Evolutionary conservation across 1,140 invertebrate genomes (phyloP).

Genomic region (Diorhabda sublineata): DNA sequence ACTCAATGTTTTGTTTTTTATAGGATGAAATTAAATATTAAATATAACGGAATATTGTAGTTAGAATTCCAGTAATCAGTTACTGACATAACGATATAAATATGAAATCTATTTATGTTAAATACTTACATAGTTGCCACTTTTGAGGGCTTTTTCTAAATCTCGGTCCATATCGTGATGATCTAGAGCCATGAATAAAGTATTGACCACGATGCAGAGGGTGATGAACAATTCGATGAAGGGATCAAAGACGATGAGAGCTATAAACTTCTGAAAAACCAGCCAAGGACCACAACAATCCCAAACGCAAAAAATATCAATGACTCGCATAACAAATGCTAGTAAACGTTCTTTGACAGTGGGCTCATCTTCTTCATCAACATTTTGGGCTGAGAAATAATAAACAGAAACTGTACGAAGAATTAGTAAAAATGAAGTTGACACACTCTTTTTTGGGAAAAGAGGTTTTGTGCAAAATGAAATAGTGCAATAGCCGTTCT

Average conservation of each 20-base stretch:
- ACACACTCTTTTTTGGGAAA: constrained; percentile 62
- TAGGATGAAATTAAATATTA: not conserved
- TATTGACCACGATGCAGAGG: constrained; percentile 96
- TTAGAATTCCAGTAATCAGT: too few relatives aligned
- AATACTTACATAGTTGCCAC: constrained; percentile 88
- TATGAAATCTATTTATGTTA: too few relatives aligned
- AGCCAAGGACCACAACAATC: constrained; percentile 92
- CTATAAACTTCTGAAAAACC: constrained; percentile 85
- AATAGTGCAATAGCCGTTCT: constrained; percentile 41
- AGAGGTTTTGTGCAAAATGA: constrained; percentile 51
- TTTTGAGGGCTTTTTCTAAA: constrained; percentile 79
- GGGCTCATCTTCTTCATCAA: constrained; percentile 81
- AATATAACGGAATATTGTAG: too few relatives aligned
- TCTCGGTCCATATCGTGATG: constrained; percentile 90
- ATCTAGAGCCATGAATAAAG: constrained; percentile 96
- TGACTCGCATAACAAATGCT: constrained; percentile 68
- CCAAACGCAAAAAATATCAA: constrained; percentile 95
- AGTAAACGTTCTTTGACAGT: constrained; percentile 82
- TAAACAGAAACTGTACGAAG: constrained; percentile 82
- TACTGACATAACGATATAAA: too few relatives aligned
- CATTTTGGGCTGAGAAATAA: constrained; percentile 81
- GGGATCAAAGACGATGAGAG: constrained; percentile 91
- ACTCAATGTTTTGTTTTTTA: not conserved
- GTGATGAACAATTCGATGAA: constrained; percentile 98
- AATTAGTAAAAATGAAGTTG: constrained; percentile 61